Base-by-base conservation (phyloP, 2,797 vertebrate species). In the Scomberomorus guttatus region DNA sequence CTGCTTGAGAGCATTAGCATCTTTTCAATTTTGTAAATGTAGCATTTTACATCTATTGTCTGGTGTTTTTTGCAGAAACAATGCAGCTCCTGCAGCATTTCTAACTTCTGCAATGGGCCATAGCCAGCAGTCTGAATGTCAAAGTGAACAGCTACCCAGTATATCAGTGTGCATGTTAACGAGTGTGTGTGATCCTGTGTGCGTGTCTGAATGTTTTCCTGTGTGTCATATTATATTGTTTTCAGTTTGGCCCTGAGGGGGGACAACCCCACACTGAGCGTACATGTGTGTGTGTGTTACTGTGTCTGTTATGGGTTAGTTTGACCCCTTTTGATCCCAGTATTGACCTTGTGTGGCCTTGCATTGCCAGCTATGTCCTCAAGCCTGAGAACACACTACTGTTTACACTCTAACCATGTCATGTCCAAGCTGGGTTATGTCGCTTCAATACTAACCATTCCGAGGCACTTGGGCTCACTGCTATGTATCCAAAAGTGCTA, bases 161-260 rank as follows among this genome's bases (percentile, higher is more conserved):
- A 27, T 25, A 61, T n/a, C 54, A 56, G 60, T 0, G 18, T 59
- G 59, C 44, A 52, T 51, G 32, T 61, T 74, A 55, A 73, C 46
- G 17, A 65, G 70, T 65, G 77, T 66, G 51, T 24, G 58, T 67
- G 25, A 66, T 32, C 56, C 24, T 0, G 27, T 59, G 60, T 68
- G 55, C 44, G 51, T 74, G 13, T 86, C 48, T 56, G 46, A 58
- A 76, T 61, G 62, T 85, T 84, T 89, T 74, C 46, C 60, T 12
- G 39, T 52, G 68, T 88, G 86, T 90, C 87, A 87, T 75, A 20
- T 81, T 89, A 66, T 75, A 73, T 91, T 86, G 71, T 88, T 86
- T 81, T 87, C 82, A 90, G 57, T 66, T 37, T 11, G 48, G 22
- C 69, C 87, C 76, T 20, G 18, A 44, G 57, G 82, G 67, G 58